Base-by-base conservation (phyloP, 2,113 vertebrate genomes). In the Tympanuchus pallidicinctus region DNA sequence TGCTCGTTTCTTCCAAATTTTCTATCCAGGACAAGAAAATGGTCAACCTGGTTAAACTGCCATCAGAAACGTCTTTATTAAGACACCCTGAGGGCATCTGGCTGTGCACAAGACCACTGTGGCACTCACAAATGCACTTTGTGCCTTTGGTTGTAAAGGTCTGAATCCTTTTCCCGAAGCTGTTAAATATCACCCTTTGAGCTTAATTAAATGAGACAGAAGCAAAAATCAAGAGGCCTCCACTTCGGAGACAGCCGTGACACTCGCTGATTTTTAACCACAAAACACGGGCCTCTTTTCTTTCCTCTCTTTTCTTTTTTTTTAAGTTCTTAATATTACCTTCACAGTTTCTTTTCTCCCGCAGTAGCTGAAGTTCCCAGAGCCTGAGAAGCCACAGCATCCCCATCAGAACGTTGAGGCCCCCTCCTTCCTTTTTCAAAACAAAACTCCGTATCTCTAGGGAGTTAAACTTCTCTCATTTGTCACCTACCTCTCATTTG, bases 121-220 rank as follows among this genome's bases (percentile, higher is more conserved):
- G 88, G 38, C 61, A 71, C 50, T 72, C 25, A 0, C 25, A 73
- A 76, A 80, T 1, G 1, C 50, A 71, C 71, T 84, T 57, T 5
- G 1, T 52, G 63, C 25, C 77, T 88, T 86, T 75, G 20, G 50
- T 84, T 93, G 80, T 54, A 89, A 78, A 90, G 48, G 59, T 45
- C 91, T 89, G 66, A 87, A 80, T 92, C 90, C 71, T 89, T 88
- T 92, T 70, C 81, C 88, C 82, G 61, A 34, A 86, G 43, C 38
- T 86, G 86, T 82, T 36, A 83, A 88, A 76, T 45, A 50, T 9
- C 32, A 76, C 38, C 28, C 73, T 93, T 84, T 93, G 91, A 96
- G 83, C 19, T 50, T 89, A 89, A 96, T 72, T 94, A 89, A 90
- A 82, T 50, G 45, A 88, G 94, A 90, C 90, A 92, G 92, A 70